Conservation (phyloP, 2,113 vertebrate genomes). For the Vimba vimba region DNA sequence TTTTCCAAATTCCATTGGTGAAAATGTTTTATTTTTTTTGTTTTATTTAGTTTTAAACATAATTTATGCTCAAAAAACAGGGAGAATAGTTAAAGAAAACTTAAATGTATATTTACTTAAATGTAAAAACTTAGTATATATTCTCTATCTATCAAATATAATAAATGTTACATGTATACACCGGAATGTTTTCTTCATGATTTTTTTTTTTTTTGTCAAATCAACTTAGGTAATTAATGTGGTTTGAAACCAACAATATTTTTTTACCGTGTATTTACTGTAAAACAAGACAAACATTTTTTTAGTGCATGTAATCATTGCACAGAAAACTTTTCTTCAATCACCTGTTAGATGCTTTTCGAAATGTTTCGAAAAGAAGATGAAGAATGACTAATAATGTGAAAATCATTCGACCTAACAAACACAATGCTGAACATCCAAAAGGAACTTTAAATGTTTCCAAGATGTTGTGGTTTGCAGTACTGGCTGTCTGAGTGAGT, state of each 20-base stretch:
- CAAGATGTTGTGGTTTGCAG: slow-evolving; percentile 8
- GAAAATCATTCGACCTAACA: not conserved
- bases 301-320: not conserved
- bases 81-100: no score
- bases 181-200: no score
- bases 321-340: slow-evolving; percentile 8
- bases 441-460: not conserved
- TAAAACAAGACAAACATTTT: not conserved
- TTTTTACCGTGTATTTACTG: no score
- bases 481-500: slow-evolving; percentile 15
- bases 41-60: no score
- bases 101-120: no score
- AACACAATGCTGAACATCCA: not conserved
- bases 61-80: no score
- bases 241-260: no score
- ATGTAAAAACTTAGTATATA: not conserved
- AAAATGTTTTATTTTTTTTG: not conserved
- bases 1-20: no score
- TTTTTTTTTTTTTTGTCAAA: no score
- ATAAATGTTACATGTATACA: no score
- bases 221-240: no score
- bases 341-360: not conserved
- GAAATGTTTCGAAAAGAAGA: not conserved
- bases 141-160: not conserved
- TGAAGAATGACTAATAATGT: not conserved